These are phyloP conservation scores for Tokudaia muenninki DNA, from an alignment of 2,797 vertebrate species.

Conservation along the genomic window DNA sequence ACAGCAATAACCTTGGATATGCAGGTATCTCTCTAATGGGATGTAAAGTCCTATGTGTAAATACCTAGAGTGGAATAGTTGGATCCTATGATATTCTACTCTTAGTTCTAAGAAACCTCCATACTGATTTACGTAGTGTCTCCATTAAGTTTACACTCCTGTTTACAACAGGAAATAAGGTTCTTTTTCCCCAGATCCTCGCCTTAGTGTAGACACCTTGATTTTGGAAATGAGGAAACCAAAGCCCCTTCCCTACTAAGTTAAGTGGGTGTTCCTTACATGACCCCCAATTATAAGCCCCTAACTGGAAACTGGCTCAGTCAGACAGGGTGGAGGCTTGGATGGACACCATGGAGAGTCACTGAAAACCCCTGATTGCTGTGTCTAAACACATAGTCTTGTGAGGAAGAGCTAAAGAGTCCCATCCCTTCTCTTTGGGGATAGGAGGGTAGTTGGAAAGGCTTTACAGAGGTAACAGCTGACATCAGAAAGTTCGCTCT, in stretches of 20 bases:
- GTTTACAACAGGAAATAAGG: neutral
- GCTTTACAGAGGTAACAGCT: neutral
- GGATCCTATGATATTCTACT: neutral
- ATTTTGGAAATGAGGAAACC: neutral
- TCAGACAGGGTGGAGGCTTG: neutral
- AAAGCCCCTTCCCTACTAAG: neutral
- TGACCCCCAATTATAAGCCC: neutral
- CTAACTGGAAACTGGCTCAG: neutral
- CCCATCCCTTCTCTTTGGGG: neutral
- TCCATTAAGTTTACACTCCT: neutral
- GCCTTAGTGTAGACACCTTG: neutral
- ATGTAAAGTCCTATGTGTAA: neutral
- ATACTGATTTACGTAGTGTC: neutral
- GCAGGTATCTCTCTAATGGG: neutral
- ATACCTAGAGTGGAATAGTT: neutral
- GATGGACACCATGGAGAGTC: neutral
- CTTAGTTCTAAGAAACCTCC: no score
- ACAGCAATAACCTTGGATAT: neutral
- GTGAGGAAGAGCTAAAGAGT: neutral
- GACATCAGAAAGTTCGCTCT: neutral
- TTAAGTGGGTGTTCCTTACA: neutral
- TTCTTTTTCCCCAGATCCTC: neutral
- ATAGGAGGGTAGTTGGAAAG: neutral
- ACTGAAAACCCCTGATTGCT: neutral
- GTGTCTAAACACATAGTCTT: neutral